phyloP scores from a whole-genome alignment of 2,888 invertebrate species.

The Tinea pellionella region DNA sequence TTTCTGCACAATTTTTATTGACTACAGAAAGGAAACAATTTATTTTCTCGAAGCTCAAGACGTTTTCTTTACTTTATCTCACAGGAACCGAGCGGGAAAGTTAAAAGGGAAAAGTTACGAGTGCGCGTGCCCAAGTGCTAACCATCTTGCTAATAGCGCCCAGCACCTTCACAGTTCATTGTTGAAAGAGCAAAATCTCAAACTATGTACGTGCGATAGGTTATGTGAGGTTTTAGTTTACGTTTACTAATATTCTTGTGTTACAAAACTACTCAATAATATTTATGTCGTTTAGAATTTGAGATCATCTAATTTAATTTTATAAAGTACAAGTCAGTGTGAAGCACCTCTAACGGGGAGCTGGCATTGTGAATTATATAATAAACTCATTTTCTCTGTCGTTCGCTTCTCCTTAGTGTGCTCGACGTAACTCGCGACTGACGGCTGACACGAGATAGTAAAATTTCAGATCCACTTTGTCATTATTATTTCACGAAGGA shows the following conservation, averaged over 20 bases:
- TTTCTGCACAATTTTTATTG: neutral
- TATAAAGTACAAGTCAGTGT: conserved; percentile 35
- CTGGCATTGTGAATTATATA: conserved; percentile 35
- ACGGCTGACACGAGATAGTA: conserved; percentile 13
- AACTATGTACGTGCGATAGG: neutral
- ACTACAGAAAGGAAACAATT: neutral
- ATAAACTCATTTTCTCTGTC: conserved; percentile 25
- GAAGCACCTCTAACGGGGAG: conserved; percentile 30
- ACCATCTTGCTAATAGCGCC: neutral
- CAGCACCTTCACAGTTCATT: neutral
- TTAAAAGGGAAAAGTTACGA: neutral
- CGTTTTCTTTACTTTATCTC: neutral
- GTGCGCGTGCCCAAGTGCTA: conserved; percentile 3
- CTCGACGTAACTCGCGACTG: neutral
- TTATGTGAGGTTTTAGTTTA: too few species aligned
- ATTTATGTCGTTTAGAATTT: too few species aligned
- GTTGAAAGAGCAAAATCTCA: neutral
- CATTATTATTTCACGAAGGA: conserved; percentile 11
- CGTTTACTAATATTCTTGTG: too few species aligned
- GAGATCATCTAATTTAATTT: conserved; percentile 20
- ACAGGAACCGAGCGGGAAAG: neutral
- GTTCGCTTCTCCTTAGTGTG: conserved; percentile 20
- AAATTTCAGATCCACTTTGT: conserved; percentile 13
- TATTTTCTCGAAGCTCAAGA: neutral
- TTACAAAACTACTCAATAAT: too few species aligned